Evolutionary conservation across 2,113 vertebrate genomes (phyloP).

Genomic region (Hippoglossus stenolepis): DNA sequence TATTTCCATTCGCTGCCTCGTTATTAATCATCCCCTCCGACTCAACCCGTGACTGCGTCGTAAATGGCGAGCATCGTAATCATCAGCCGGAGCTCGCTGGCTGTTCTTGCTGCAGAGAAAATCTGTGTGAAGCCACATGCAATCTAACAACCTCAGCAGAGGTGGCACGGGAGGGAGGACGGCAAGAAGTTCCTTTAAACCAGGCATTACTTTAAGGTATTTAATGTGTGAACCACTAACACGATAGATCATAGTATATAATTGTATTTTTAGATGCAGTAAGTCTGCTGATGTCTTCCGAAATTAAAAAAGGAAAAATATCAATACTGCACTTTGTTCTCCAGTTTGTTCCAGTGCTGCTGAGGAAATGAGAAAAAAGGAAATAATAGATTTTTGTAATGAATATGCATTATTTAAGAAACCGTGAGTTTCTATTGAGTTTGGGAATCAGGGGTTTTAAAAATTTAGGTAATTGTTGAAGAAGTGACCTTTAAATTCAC

Average conservation of each 20-base stretch:
- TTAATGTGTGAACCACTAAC: too few relatives aligned
- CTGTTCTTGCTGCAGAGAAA: background rate
- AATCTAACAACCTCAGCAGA: too few relatives aligned
- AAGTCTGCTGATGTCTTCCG: too few relatives aligned
- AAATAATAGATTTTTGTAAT: conserved; percentile 42
- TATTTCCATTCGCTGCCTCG: conserved; percentile 38
- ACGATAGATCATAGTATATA: conserved; percentile 5
- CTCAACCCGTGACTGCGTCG: conserved; percentile 24
- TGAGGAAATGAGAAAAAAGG: conserved; percentile 19
- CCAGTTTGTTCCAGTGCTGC: conserved; percentile 1
- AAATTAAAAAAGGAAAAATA: background rate
- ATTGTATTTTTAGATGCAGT: background rate
- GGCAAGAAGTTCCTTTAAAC: too few relatives aligned
- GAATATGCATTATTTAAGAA: conserved; percentile 17
- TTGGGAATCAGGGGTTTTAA: too few relatives aligned
- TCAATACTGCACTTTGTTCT: conserved; percentile 3
- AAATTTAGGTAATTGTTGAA: too few relatives aligned
- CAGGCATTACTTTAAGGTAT: too few relatives aligned
- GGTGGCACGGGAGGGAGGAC: too few relatives aligned
- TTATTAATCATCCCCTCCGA: conserved; percentile 2
- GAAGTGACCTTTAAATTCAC: too few relatives aligned
- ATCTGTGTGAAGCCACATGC: background rate
- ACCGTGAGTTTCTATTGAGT: background rate
- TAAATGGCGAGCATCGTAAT: conserved; percentile 22
- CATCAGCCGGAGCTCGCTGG: conserved; percentile 35